Base-by-base conservation (phyloP, 2,113 vertebrate species). In the Trogon surrucura region DNA sequence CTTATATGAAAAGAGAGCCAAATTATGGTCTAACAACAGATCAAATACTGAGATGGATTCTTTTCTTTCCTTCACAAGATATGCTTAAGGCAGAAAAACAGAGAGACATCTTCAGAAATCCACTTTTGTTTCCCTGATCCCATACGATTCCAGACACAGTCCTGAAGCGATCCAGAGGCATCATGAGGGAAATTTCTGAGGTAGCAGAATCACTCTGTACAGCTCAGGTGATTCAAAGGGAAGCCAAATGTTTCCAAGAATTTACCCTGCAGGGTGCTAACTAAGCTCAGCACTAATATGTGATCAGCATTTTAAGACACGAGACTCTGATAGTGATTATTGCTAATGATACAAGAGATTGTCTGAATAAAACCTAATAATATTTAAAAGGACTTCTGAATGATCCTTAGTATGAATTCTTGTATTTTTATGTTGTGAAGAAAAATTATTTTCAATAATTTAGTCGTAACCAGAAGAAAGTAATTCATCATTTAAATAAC, bases 321-420 rank as follows among this genome's bases (percentile, higher is more conserved):
- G 19, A 50, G 44, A 30, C 13, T 77, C 27, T 51, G 27, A 48
- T 12, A 62, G 29, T 30, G 48, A 57, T 41, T 64, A 60, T 67
- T 87, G 91, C 61, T 90, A 88, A 93, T 45, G 29, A 51, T 19
- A 74, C 0, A 2, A 23, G 29, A 88, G 19, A 44, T 6, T 32
- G 12, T 51, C 30, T 70, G 83, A 82, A 73, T 89, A 70, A 95
- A 96, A 64, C 4, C 18, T 70, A 73, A 78, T 56, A 7, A 57
- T 51, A 80, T 47, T 85, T 88, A 22, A 90, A 94, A 93, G 22
- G 13, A 80, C 77, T 85, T 89, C 23, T 88, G 79, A 77, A 83
- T 12, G n/a, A 47, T 74, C 20, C 34, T 57, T 70, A 10, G 5
- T 47, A 53, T 73, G 58, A 88, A 82, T 95, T 87, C 74, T 78